A percentile compares a stretch with the other conserved stretches of the same genome.
These are phyloP conservation scores for Caradrina clavipalpis DNA, from an alignment of 2,888 invertebrate genomes.

Conservation along the genomic window DNA sequence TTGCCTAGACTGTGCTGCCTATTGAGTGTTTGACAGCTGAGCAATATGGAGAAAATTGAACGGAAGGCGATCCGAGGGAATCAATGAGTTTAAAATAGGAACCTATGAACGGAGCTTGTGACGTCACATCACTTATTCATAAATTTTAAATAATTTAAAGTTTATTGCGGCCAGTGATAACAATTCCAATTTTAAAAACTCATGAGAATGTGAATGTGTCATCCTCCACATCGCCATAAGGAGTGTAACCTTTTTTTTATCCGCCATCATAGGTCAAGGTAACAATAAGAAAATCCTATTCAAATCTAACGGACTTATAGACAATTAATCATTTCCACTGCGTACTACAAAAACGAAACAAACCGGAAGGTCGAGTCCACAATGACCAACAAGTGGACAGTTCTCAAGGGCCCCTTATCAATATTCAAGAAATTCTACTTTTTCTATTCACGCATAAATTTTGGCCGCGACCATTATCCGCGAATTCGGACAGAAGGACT, in stretches of 20 bases:
- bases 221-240: not conserved
- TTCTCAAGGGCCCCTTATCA: constrained; percentile 84
- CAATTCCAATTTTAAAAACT: constrained; percentile 11
- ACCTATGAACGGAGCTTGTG: not conserved
- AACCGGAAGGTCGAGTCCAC: constrained; percentile 79
- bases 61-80: constrained; percentile 28
- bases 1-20: constrained; percentile 2
- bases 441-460: constrained; percentile 79
- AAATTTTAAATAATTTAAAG: not conserved
- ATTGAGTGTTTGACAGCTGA: constrained; percentile 35
- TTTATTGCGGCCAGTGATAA: not conserved
- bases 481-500: constrained; percentile 80
- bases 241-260: constrained; percentile 16
- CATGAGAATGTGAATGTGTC: constrained; percentile 19
- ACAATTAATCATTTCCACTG: constrained; percentile 62
- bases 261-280: constrained; percentile 20
- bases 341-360: constrained; percentile 59
- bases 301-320: constrained; percentile 59
- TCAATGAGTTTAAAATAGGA: constrained; percentile 25
- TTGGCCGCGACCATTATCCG: constrained; percentile 83
- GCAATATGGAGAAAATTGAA: constrained; percentile 42
- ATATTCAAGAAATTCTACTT: constrained; percentile 89
- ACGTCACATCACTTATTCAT: not conserved
- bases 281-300: constrained; percentile 50
- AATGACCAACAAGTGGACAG: constrained; percentile 83